Conservation (phyloP, 2,113 vertebrate genomes). For the Callithrix jacchus region DNA sequence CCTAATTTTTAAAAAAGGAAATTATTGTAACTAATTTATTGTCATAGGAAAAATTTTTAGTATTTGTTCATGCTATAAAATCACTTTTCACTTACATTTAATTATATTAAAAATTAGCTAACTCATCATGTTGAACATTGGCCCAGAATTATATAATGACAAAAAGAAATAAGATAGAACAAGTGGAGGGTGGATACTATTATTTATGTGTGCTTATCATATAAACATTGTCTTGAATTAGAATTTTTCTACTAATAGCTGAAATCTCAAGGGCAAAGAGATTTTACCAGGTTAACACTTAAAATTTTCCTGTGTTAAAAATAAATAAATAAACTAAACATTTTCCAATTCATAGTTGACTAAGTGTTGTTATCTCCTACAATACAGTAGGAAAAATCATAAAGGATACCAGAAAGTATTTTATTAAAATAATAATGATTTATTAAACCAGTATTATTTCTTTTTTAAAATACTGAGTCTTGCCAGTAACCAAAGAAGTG, state of each 20-base stretch:
- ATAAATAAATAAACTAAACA: conserved; percentile 19
- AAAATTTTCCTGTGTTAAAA: conserved; percentile 9
- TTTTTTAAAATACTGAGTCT: neutral
- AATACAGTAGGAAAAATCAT: neutral
- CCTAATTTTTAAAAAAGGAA: neutral
- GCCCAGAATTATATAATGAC: neutral
- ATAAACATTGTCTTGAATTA: neutral
- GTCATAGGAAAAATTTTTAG: neutral
- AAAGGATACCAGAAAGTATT: neutral
- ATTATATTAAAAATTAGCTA: neutral
- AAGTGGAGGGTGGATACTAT: neutral
- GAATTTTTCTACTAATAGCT: neutral
- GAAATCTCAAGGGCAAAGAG: neutral
- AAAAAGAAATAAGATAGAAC: neutral
- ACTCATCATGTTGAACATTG: neutral
- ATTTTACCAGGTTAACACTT: neutral
- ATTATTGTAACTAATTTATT: neutral
- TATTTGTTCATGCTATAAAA: neutral
- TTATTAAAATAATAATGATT: neutral
- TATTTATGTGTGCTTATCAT: neutral
- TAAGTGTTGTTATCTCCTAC: neutral
- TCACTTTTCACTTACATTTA: neutral
- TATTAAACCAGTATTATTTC: neutral
- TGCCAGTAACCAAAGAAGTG: neutral
- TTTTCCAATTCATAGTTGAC: neutral